phyloP scores from a whole-genome alignment of 1,140 invertebrate species.

The Cydia splendana region DNA sequence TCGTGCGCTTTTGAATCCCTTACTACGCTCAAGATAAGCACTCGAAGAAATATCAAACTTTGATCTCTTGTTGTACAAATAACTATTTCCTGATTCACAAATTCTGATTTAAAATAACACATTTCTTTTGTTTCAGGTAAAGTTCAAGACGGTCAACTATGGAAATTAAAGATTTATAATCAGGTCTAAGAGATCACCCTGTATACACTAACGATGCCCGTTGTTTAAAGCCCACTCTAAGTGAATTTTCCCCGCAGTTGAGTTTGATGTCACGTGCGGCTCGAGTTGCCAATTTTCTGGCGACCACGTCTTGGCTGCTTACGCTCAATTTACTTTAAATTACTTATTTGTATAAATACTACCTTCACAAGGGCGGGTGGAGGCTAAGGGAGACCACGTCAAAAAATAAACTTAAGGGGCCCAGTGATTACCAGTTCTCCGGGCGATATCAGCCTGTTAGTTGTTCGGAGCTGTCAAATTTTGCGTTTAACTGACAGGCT shows the following conservation, averaged over 20 bases:
- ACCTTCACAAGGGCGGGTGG: too few relatives aligned
- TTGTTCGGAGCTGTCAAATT: too few relatives aligned
- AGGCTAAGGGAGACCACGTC: too few relatives aligned
- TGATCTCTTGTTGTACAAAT: too few relatives aligned
- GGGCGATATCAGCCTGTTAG: too few relatives aligned
- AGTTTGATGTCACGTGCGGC: conserved; percentile 28
- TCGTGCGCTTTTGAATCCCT: too few relatives aligned
- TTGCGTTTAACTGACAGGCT: too few relatives aligned
- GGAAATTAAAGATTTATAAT: neutral
- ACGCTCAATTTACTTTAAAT: conserved; percentile 26
- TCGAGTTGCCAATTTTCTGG: conserved; percentile 25
- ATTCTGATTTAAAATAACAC: neutral
- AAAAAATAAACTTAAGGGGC: too few relatives aligned
- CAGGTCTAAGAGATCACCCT: neutral
- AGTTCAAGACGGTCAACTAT: neutral
- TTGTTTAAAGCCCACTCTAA: conserved; percentile 21
- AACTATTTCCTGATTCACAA: neutral
- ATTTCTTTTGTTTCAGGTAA: conserved; percentile 7
- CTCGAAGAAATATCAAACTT: too few relatives aligned
- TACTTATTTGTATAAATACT: conserved; percentile 20
- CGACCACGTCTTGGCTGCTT: conserved; percentile 3
- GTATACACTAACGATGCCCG: neutral
- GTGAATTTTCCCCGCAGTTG: conserved; percentile 29
- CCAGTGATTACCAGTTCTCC: too few relatives aligned
- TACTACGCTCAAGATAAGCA: too few relatives aligned